These are phyloP conservation scores for Drosophila subsilvestris DNA, from an alignment of 2,888 invertebrate species.

Conservation along the genomic window DNA sequence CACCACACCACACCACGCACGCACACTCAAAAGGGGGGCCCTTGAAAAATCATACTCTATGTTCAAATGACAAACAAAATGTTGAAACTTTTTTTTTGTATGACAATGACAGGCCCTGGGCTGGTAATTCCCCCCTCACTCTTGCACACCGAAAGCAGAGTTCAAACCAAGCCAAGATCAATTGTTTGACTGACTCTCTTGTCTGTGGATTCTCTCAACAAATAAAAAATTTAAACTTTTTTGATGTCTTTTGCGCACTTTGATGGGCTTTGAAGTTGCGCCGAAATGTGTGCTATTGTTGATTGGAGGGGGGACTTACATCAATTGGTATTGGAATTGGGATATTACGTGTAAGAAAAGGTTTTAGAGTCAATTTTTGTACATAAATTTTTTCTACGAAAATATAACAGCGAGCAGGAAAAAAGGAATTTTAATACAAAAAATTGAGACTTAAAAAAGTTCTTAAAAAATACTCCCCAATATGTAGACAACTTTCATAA, in stretches of 20 bases:
- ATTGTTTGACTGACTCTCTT: slow-evolving; percentile 28
- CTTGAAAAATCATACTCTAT: slow-evolving; percentile 77
- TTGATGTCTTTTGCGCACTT: slow-evolving; percentile 43
- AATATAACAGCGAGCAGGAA: too few species aligned
- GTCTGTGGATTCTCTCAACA: slow-evolving; percentile 20
- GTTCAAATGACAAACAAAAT: slow-evolving; percentile 79
- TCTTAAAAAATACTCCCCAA: too few species aligned
- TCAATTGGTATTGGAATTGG: not conserved
- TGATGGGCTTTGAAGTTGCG: slow-evolving; percentile 54
- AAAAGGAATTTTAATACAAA: too few species aligned
- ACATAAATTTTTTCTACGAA: too few species aligned
- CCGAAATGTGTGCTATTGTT: slow-evolving; percentile 34
- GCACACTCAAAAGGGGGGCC: slow-evolving; percentile 49
- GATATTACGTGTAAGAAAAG: not conserved
- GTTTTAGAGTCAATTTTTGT: too few species aligned
- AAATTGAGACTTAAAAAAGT: too few species aligned
- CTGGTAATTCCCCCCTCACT: slow-evolving; percentile 8
- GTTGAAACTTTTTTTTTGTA: slow-evolving; percentile 59
- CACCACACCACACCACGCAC: slow-evolving; percentile 25
- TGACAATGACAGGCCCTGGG: slow-evolving; percentile 53
- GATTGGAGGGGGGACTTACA: slow-evolving; percentile 7
- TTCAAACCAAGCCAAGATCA: slow-evolving; percentile 19
- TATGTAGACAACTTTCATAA: slow-evolving; percentile 12
- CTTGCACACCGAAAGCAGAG: not conserved
- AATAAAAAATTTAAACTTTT: slow-evolving; percentile 46